phyloP scores from a whole-genome alignment of 2,888 invertebrate genomes.

The Zaprionus lineosus region DNA sequence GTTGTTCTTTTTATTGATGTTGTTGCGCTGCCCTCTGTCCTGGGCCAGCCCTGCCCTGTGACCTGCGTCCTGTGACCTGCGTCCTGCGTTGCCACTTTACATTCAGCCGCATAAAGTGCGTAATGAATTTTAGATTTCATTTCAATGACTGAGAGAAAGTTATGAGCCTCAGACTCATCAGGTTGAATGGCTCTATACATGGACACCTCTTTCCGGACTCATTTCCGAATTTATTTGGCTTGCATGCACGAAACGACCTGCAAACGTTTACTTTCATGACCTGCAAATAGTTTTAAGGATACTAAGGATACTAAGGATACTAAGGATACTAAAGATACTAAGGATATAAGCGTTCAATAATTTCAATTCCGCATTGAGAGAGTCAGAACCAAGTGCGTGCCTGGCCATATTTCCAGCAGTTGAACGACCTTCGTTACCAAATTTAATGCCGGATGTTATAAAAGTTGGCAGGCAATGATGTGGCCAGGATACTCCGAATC shows the following conservation, averaged over 20 bases:
- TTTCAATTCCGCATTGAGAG: no score
- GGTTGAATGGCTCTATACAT: slow-evolving; percentile 23
- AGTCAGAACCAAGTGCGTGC: no score
- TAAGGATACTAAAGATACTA: no score
- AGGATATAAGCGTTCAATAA: no score
- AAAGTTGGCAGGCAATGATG: no score
- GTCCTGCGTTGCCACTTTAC: slow-evolving; percentile 8
- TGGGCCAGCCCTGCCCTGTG: no score
- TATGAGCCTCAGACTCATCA: slow-evolving; percentile 46
- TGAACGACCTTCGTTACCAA: no score
- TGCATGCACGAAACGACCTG: slow-evolving; percentile 40
- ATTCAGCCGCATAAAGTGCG: slow-evolving; percentile 57
- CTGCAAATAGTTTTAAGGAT: slow-evolving; percentile 59
- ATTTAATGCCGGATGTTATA: no score
- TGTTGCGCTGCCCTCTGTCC: slow-evolving; percentile 1
- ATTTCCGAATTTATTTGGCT: slow-evolving; percentile 32
- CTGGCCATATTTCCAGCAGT: no score
- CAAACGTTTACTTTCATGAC: slow-evolving; percentile 49
- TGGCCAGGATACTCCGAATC: no score
- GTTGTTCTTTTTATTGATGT: neutral
- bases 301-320: no score
- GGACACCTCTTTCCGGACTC: slow-evolving; percentile 20
- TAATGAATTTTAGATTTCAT: slow-evolving; percentile 80
- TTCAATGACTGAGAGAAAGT: slow-evolving; percentile 64
- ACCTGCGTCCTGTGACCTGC: no score